A percentile compares a stretch with the other conserved stretches of the same genome.
phyloP scores from a whole-genome alignment of 1,140 invertebrate genomes.

The Drosophila ohnishii region DNA sequence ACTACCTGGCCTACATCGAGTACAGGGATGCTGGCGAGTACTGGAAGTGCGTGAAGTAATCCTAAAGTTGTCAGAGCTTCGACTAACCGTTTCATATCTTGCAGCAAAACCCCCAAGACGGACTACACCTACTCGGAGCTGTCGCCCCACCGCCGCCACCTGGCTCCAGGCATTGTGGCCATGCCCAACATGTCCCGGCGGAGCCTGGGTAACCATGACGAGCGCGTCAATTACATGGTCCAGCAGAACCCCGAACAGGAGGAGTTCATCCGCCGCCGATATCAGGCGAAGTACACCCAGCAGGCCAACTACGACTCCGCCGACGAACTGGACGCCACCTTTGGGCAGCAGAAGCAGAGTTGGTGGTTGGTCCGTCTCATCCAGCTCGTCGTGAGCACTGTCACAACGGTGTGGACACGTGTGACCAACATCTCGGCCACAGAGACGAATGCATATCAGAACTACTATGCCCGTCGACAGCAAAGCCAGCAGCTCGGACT shows the following conservation, averaged over 20 bases:
- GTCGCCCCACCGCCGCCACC: conserved; percentile 89
- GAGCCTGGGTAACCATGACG: conserved; percentile 83
- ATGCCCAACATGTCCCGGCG: conserved; percentile 92
- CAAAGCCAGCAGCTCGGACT: conserved; percentile 38
- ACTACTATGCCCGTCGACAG: conserved; percentile 48
- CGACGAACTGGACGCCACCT: conserved; percentile 72
- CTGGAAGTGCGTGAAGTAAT: conserved; percentile 86
- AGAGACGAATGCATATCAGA: conserved; percentile 57
- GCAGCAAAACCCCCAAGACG: conserved; percentile 90
- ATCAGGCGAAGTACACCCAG: conserved; percentile 53
- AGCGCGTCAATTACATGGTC: conserved; percentile 76
- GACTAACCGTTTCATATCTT: conserved; percentile 1
- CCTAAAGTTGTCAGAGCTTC: not conserved
- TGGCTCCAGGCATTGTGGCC: conserved; percentile 89
- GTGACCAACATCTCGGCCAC: conserved; percentile 44
- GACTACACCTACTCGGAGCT: conserved; percentile 91
- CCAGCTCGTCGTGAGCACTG: conserved; percentile 54
- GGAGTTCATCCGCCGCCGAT: conserved; percentile 74
- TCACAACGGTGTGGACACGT: conserved; percentile 58
- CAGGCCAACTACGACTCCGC: conserved; percentile 72
- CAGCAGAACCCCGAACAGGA: conserved; percentile 71
- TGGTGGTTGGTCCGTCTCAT: conserved; percentile 70
- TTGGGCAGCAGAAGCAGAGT: conserved; percentile 43
- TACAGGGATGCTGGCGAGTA: conserved; percentile 87
- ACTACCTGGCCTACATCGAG: conserved; percentile 85